Conservation (phyloP, 2,113 vertebrate species). For the Bambusicola thoracicus region DNA sequence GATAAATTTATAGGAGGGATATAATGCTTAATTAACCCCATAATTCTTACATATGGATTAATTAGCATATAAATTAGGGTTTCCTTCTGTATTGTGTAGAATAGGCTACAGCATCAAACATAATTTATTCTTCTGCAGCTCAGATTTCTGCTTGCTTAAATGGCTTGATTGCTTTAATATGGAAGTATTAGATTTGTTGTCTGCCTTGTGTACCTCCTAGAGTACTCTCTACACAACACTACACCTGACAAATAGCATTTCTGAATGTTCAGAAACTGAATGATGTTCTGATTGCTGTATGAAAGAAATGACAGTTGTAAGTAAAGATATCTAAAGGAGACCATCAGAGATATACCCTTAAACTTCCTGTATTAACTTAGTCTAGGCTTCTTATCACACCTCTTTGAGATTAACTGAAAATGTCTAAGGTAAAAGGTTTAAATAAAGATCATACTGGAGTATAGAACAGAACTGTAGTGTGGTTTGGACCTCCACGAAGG, state of each 20-base stretch:
- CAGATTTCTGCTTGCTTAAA: background rate
- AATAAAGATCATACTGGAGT: background rate
- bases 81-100: background rate
- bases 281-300: background rate
- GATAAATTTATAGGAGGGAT: constrained; percentile 62
- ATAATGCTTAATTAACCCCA: constrained; percentile 73
- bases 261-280: background rate
- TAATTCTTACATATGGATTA: constrained; percentile 67
- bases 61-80: constrained; percentile 76
- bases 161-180: background rate
- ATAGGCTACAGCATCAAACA: background rate
- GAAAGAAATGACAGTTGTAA: background rate
- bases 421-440: background rate
- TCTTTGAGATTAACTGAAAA: background rate
- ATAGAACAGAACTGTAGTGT: background rate
- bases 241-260: background rate
- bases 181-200: background rate
- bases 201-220: background rate
- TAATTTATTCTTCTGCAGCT: constrained; percentile 5
- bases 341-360: background rate
- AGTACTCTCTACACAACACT: background rate
- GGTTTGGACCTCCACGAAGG: background rate
- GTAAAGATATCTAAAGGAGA: background rate
- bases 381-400: background rate
- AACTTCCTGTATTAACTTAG: background rate